Evolutionary conservation across 35 echinoderm and acorn worm species (phyloP), one percentile per base, ranked within the genome.

Genomic region (Patiria miniata): DNA sequence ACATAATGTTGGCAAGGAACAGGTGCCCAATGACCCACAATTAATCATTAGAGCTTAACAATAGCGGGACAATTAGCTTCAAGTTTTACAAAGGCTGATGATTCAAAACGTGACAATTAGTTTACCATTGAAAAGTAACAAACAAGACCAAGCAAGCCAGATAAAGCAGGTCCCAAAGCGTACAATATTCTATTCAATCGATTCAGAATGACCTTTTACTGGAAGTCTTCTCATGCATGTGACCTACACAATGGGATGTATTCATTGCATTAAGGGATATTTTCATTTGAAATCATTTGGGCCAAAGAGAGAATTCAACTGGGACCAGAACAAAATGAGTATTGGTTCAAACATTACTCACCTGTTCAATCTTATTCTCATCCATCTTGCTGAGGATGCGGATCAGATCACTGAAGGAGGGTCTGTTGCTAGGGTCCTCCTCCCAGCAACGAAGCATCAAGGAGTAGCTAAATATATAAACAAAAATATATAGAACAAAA

Each of bases 381-480:
- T 69, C 34, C 61, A 69, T 36, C 28, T 15, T 23, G 28, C 61
- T 69, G 23, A 69, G 61, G 61, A 34, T 34, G 1, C 23, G 23
- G 23, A 69, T 23, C 61, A 69, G 21, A 34, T 69, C 61, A 8
- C 23, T 32, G 23, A 69, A 69, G 61, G 61, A 23, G 61, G 61
- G 61, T 69, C 61, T 26, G 61, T 69, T 3, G 26, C 5, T 36
- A 32, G 61, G 61, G 34, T 69, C 1, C 34, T 69, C 61, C 8
- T 36, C 28, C 61, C 61, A 69, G 61, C 61, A 69, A 32, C 23
- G 61, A 34, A 69, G 23, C 61, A 69, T 69, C 61, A 69, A 34
- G 10, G 1, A 32, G 61, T 69, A 69, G 23, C 61, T 69, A 69
- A 47, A n/a, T n/a, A n/a, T n/a, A n/a, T n/a, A n/a, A n/a, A n/a